These are phyloP conservation scores for Litocranius walleri DNA, from an alignment of 2,113 vertebrate genomes.

Conservation along the genomic window DNA sequence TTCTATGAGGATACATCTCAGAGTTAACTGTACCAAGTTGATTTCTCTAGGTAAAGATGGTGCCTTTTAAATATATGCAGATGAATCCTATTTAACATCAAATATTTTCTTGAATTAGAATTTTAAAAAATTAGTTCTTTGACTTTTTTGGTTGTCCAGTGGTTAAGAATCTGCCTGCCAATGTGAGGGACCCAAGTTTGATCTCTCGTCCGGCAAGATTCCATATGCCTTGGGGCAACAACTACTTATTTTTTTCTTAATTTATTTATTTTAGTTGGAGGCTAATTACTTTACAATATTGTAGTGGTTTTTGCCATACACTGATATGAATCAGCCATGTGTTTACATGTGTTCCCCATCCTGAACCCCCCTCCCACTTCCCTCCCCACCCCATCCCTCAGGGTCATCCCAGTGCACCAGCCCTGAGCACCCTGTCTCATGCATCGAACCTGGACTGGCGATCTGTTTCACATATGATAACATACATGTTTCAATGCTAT, in stretches of 20 bases:
- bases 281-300: too few species aligned
- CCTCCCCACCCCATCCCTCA: rapidly evolving
- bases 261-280: too few species aligned
- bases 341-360: too few species aligned
- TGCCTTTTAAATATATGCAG: neutral
- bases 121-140: neutral
- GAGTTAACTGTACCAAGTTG: neutral
- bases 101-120: neutral
- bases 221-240: neutral
- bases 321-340: too few species aligned
- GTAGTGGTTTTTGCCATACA: too few species aligned
- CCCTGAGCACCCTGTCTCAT: too few species aligned
- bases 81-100: neutral
- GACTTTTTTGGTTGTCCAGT: neutral
- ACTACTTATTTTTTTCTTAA: neutral
- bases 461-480: too few species aligned
- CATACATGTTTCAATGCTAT: too few species aligned
- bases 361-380: too few species aligned
- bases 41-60: neutral
- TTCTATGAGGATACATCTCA: neutral
- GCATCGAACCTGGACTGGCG: too few species aligned
- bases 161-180: neutral
- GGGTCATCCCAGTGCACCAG: too few species aligned
- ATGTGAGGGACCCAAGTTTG: neutral
- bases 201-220: neutral